Conservation (phyloP, 1,140 invertebrate genomes). For the Geopemphigus sp. region DNA sequence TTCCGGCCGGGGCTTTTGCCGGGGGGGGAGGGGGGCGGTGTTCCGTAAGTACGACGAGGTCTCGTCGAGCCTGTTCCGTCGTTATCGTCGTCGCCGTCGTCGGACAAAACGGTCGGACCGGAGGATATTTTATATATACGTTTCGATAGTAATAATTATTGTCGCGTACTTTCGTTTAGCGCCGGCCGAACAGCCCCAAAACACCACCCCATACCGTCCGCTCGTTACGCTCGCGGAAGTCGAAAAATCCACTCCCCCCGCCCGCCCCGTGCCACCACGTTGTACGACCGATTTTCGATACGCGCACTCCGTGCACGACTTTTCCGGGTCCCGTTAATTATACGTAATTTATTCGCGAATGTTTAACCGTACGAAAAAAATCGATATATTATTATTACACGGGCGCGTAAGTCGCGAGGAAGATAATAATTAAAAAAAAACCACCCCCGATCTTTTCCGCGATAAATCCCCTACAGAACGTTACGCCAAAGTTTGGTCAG, state of each 20-base stretch:
- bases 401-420: neutral
- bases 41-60: neutral
- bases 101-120: no score
- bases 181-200: no score
- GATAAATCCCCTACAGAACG: slow-evolving; percentile 22
- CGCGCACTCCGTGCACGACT: no score
- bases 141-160: no score
- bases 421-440: neutral
- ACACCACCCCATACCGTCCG: no score
- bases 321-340: no score
- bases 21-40: neutral
- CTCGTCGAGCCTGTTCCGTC: neutral
- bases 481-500: slow-evolving; percentile 24
- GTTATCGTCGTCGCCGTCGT: neutral
- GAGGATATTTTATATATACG: no score
- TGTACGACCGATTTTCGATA: no score
- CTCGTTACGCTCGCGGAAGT: no score
- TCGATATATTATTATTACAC: neutral
- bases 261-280: no score
- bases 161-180: no score
- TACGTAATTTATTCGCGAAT: slow-evolving; percentile 14
- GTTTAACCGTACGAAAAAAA: neutral
- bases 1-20: neutral
- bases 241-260: no score
- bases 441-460: neutral